Conservation (phyloP, 1,140 invertebrate genomes). For the Leptopilina clavipes region DNA sequence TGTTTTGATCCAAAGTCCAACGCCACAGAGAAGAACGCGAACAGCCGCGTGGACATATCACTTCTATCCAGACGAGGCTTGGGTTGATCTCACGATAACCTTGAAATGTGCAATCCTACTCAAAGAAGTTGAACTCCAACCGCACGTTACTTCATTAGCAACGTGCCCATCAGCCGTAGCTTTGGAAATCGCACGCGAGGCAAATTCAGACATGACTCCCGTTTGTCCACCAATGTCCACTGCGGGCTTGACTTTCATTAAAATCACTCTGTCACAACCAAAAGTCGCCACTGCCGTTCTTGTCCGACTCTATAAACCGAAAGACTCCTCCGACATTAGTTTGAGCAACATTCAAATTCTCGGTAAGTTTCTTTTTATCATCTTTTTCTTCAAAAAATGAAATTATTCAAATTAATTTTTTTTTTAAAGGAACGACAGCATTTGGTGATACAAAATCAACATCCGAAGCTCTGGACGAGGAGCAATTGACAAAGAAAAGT, state of each 20-base stretch:
- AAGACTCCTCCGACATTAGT: conserved; percentile 91
- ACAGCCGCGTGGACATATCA: conserved; percentile 94
- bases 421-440: conserved; percentile 77
- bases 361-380: conserved; percentile 68
- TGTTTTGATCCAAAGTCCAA: conserved; percentile 83
- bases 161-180: conserved; percentile 93
- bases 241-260: conserved; percentile 89
- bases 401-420: too few relatives aligned
- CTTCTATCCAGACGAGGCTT: conserved; percentile 92
- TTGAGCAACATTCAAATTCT: conserved; percentile 90
- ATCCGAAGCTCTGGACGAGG: conserved; percentile 69
- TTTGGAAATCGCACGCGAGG: conserved; percentile 82
- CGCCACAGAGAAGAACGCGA: conserved; percentile 86
- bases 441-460: conserved; percentile 78
- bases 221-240: conserved; percentile 85
- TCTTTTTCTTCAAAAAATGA: too few relatives aligned
- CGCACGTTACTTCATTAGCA: conserved; percentile 86
- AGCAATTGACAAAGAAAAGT: conserved; percentile 74
- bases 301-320: conserved; percentile 84
- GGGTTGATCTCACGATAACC: conserved; percentile 89
- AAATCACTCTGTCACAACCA: conserved; percentile 86
- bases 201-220: conserved; percentile 78
- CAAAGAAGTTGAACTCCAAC: conserved; percentile 92
- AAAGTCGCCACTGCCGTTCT: conserved; percentile 84
- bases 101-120: conserved; percentile 91